Percentiles rank a stretch among this genome's conserved stretches.
These are phyloP conservation scores for Coregonus clupeaformis DNA, from an alignment of 2,113 vertebrate species.

Conservation along the genomic window DNA sequence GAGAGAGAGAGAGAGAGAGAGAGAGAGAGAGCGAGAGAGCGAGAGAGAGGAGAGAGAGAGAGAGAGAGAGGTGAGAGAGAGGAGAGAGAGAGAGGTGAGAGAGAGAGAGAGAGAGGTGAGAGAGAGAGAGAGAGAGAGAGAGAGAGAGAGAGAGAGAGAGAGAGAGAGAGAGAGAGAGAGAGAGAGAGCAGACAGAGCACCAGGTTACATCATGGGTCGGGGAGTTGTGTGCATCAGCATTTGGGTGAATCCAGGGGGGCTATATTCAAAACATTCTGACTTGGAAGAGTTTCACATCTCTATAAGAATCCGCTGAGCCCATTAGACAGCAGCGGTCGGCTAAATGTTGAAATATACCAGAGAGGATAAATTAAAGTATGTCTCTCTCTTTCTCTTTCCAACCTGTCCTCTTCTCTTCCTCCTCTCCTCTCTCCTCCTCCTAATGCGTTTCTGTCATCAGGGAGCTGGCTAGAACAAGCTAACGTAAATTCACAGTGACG, in stretches of 20 bases:
- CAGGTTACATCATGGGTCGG: no score
- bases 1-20: background rate
- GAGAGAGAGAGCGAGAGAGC: background rate
- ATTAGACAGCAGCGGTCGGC: no score
- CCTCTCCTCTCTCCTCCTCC: background rate
- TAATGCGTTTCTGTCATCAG: slow-evolving; percentile 65
- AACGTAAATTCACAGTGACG: slow-evolving; percentile 60
- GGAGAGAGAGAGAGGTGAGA: background rate
- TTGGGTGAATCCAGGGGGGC: no score
- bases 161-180: background rate
- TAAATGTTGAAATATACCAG: no score
- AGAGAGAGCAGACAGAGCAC: background rate
- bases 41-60: background rate
- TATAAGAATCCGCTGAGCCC: no score
- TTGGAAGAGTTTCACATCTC: no score
- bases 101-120: background rate
- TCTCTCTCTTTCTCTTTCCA: background rate
- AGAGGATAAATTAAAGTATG: no score
- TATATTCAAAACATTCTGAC: no score
- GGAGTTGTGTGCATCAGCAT: no score
- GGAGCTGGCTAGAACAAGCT: slow-evolving; percentile 51
- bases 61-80: background rate
- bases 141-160: background rate
- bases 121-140: background rate
- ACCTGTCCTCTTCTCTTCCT: background rate